Conservation (phyloP, 2,888 invertebrate genomes). For the Ophonus ardosiacus region DNA sequence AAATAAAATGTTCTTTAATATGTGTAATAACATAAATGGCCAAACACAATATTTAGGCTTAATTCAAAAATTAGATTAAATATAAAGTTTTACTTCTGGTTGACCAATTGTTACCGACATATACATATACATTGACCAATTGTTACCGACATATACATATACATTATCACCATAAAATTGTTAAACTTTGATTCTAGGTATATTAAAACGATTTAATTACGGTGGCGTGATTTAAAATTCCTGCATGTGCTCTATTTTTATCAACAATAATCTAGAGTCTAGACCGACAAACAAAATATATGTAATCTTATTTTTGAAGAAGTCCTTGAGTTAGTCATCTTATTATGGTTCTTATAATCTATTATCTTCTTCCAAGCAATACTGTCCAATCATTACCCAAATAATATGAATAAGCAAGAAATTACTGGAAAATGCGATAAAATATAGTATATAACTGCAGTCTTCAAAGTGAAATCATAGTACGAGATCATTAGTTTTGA, state of each 20-base stretch:
- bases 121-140: too few relatives aligned
- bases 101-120: too few relatives aligned
- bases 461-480: background rate
- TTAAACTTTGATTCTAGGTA: too few relatives aligned
- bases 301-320: background rate
- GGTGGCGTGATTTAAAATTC: background rate
- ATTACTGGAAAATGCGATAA: background rate
- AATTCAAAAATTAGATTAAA: too few relatives aligned
- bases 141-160: too few relatives aligned
- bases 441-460: background rate
- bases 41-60: too few relatives aligned
- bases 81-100: too few relatives aligned
- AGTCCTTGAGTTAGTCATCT: background rate
- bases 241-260: background rate
- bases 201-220: background rate
- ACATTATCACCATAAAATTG: too few relatives aligned
- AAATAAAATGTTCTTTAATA: too few relatives aligned
- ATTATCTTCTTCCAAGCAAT: background rate
- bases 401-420: conserved; percentile 3
- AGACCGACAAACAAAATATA: background rate
- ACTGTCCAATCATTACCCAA: background rate
- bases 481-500: background rate
- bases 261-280: background rate
- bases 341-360: background rate
- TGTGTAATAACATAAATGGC: too few relatives aligned